Evolutionary conservation across 2,888 invertebrate genomes (phyloP), one percentile per base, ranked within the genome.

Genomic region (Prosopocoilus inquinatus): DNA sequence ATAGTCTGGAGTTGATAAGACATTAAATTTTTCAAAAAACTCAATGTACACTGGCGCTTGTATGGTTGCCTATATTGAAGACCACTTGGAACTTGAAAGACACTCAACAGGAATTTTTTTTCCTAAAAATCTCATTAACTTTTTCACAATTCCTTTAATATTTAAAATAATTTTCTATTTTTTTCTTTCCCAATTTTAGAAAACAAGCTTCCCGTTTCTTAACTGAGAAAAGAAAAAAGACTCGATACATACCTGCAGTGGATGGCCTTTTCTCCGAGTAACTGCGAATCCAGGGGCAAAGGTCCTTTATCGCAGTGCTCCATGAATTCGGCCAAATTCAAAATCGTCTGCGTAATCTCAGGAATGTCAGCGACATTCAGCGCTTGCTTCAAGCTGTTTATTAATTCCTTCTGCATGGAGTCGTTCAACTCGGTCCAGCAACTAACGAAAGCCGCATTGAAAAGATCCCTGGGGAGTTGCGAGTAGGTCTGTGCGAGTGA

Each of bases 291-390:
- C 57, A 99, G 83, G 0, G 97, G 96, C 59, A 99, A 78, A 0
- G 96, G 91, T 16, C 96, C 96, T 71, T 94, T 90, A 70, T 99
- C 98, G 70, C 97, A 98, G 73, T 99, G 99, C 70, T 99, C 99
- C 96, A 99, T 97, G 70, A 99, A 99, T 76, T 99, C 99, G 0
- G 97, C 97, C 59, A 99, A 80, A 79, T 99, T 99, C 9, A 99
- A 81, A 58, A 98, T 91, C 0, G 96, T 95, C 70, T 97, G 97
- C 0, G 96, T 96, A 43, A 97, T 89, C 75, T 98, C 97, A 0
- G 96, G 95, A 51, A 96, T 87, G 71, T 96, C 96, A 3, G 94
- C 94, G 0, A 96, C 94, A 56, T 88, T 87, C 5, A 99, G 78
- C 0, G 98, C 98, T 71, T 93, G 90, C 66, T 94, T 90, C 32